Evolutionary conservation across 2,888 invertebrate species (phyloP), one percentile per base, ranked within the genome.

Genomic region (Machimus rusticus): DNA sequence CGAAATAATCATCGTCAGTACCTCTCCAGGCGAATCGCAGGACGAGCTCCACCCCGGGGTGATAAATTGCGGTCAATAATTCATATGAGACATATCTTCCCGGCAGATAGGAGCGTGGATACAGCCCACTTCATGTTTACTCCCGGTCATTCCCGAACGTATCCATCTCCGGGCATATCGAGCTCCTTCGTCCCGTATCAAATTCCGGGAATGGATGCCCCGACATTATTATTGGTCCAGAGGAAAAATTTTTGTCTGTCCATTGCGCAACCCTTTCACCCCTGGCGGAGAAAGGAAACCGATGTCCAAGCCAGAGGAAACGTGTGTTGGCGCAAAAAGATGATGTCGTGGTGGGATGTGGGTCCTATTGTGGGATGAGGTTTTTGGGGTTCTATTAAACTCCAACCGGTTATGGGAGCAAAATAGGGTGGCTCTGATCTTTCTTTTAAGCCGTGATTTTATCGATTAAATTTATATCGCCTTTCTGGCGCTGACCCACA

Each of bases 61-160:
- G 78, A 86, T 76, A 88, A 89, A 90, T 90, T 91, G 91, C 90
- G 91, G 90, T 90, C 90, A 90, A 89, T 90, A 91, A 91, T 91
- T 91, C 91, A 90, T 90, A 90, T 90, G 90, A 91, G 90, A 90
- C 66, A 86, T 66, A 78, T 66, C 28, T 74, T 74, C 43, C 43
- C 74, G 19, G 31, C 74, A 51, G 74, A 74, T 74, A 74, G 66
- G 12, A 39, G 28, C 74, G n/a, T n/a, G 74, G 74, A 85, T 85
- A 46, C 85, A 28, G 66, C 74, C 85, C 85, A 74, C 39, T 85
- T 74, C 85, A 85, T 85, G 85, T 74, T 46, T 74, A 84, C 82
- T 66, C 39, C 37, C 37, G 23, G 66, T 43, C 74, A 85, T 85
- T 85, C 57, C 46, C 74, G 28, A 74, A 74, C 34, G 43, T 74